Conservation (phyloP, 2,797 vertebrate genomes). For the Bradypodion pumilum region DNA sequence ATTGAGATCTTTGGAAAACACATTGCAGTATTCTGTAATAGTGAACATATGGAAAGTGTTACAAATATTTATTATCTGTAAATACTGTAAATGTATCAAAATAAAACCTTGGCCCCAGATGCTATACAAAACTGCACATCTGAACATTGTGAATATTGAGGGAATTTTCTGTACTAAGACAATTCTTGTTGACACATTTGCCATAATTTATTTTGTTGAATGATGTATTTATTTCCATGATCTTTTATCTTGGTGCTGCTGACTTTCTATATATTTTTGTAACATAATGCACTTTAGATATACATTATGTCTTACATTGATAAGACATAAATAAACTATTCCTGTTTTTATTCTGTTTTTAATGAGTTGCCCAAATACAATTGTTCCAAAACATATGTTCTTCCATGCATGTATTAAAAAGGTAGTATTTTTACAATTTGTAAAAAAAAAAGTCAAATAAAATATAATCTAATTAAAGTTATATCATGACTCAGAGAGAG, state of each 20-base stretch:
- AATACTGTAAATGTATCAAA: conserved; percentile 90
- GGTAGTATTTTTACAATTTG: conserved; percentile 80
- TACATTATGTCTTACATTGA: conserved; percentile 88
- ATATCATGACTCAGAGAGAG: conserved; percentile 57
- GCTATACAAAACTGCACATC: conserved; percentile 78
- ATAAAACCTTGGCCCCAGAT: conserved; percentile 71
- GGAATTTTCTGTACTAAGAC: conserved; percentile 73
- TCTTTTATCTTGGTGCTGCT: conserved; percentile 93
- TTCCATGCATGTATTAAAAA: conserved; percentile 78
- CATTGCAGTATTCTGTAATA: conserved; percentile 84
- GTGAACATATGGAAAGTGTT: conserved; percentile 88
- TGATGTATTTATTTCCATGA: conserved; percentile 96
- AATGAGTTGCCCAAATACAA: conserved; percentile 80
- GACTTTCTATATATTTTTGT: conserved; percentile 93
- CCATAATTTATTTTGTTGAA: conserved; percentile 95
- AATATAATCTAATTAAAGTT: conserved; percentile 80
- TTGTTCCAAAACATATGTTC: conserved; percentile 71
- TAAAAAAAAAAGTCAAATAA: conserved; percentile 81
- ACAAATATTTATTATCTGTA: conserved; percentile 98
- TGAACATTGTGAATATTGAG: conserved; percentile 75
- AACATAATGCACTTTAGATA: conserved; percentile 98
- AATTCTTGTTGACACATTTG: conserved; percentile 84
- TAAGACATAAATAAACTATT: conserved; percentile 77
- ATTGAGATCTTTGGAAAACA: conserved; percentile 80
- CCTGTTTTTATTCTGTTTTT: conserved; percentile 82